A percentile compares a stretch with the other conserved stretches of the same genome.
Evolutionary conservation across 2,113 vertebrate species (phyloP).

Genomic region (Dasyurus viverrinus): DNA sequence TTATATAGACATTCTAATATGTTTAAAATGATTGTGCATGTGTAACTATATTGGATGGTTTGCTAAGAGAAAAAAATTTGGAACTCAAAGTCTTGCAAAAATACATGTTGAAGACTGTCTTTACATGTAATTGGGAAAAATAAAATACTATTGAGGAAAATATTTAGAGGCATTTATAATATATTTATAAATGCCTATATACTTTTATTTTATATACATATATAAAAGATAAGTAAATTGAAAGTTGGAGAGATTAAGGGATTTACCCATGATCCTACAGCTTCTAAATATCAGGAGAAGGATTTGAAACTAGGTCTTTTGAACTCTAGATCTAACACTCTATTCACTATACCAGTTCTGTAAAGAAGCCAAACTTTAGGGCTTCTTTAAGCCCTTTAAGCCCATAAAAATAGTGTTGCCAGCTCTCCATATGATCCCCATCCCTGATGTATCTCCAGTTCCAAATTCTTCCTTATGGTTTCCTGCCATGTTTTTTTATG

Average conservation of each 20-base stretch:
- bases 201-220: no score
- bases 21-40: no score
- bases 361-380: background rate
- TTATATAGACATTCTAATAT: background rate
- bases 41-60: no score
- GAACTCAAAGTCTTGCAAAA: no score
- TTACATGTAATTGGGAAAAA: no score
- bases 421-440: background rate
- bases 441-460: background rate
- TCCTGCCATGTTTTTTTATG: background rate
- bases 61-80: no score
- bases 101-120: no score
- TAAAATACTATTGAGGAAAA: no score
- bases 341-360: background rate
- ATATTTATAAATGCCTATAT: no score
- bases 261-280: background rate
- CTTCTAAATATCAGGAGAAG: background rate
- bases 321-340: background rate
- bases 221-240: background rate
- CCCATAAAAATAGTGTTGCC: background rate
- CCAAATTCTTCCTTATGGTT: background rate
- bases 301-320: background rate
- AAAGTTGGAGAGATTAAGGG: background rate
- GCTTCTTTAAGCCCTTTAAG: no score
- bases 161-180: no score